These are phyloP conservation scores for Steinernema hermaphroditum DNA, from an alignment of 2,888 invertebrate genomes.

Conservation along the genomic window DNA sequence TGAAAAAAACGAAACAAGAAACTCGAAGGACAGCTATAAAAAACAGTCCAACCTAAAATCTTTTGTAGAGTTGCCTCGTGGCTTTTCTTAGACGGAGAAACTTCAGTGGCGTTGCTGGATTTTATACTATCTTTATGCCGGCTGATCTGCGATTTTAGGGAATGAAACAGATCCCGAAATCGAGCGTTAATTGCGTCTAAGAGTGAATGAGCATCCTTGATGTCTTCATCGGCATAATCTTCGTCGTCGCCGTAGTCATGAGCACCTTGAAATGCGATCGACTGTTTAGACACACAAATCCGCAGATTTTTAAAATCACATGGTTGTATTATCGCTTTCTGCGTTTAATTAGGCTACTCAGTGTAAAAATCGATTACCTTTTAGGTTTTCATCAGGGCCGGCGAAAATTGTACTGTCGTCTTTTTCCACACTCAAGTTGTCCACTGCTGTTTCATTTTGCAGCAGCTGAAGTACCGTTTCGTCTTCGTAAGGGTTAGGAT, in stretches of 20 bases:
- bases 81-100: not conserved
- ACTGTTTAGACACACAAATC: no score
- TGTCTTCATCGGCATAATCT: constrained; percentile 5
- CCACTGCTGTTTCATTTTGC: not conserved
- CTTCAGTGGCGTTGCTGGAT: not conserved
- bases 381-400: not conserved
- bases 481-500: not conserved
- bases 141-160: not conserved
- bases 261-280: not conserved
- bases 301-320: no score
- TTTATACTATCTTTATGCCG: not conserved
- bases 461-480: not conserved
- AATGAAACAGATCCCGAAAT: not conserved
- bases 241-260: not conserved
- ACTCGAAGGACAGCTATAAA: no score
- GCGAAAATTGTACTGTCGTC: not conserved
- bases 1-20: not conserved
- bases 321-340: no score
- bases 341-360: no score
- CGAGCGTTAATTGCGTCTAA: not conserved
- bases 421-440: not conserved
- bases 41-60: not conserved
- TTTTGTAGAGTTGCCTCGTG: constrained; percentile 6
- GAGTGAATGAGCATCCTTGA: not conserved
- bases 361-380: no score